Evolutionary conservation across 1,140 invertebrate genomes (phyloP).

Genomic region (Brachionus rubens): DNA sequence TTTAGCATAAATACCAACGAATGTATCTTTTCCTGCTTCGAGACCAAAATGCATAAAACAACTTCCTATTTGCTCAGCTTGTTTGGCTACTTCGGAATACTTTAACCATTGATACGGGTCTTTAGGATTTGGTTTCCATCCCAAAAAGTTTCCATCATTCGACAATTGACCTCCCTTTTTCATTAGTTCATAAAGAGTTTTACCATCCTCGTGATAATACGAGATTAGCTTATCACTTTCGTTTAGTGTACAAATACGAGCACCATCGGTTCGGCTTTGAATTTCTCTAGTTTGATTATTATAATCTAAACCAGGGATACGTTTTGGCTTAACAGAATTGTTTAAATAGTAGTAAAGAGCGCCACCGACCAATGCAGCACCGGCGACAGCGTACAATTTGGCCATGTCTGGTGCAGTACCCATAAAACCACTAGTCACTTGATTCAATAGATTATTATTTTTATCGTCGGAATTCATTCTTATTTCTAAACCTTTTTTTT

Average conservation of each 20-base stretch:
- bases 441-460: constrained; percentile 24
- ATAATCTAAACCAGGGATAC: constrained; percentile 1
- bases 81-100: constrained; percentile 20
- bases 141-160: constrained; percentile 23
- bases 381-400: constrained; percentile 36
- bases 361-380: constrained; percentile 14
- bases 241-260: not conserved
- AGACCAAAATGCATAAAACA: constrained; percentile 26
- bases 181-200: constrained; percentile 25
- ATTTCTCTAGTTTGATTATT: constrained; percentile 36
- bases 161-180: not conserved
- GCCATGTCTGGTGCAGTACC: not conserved
- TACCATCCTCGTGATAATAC: constrained; percentile 26
- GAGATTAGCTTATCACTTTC: constrained; percentile 17
- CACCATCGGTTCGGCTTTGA: constrained; percentile 5
- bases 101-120: constrained; percentile 35
- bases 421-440: not conserved
- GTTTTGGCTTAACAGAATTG: not conserved
- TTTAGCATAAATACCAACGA: constrained; percentile 45
- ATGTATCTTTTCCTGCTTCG: constrained; percentile 10
- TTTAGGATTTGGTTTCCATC: constrained; percentile 13
- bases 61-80: constrained; percentile 12
- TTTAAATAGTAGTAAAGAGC: constrained; percentile 37
- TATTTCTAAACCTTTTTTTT: not conserved
- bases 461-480: constrained; percentile 36